A percentile compares a stretch with the other conserved stretches of the same genome.
phyloP scores from a whole-genome alignment of 1,140 invertebrate genomes.

The Plodia interpunctella region DNA sequence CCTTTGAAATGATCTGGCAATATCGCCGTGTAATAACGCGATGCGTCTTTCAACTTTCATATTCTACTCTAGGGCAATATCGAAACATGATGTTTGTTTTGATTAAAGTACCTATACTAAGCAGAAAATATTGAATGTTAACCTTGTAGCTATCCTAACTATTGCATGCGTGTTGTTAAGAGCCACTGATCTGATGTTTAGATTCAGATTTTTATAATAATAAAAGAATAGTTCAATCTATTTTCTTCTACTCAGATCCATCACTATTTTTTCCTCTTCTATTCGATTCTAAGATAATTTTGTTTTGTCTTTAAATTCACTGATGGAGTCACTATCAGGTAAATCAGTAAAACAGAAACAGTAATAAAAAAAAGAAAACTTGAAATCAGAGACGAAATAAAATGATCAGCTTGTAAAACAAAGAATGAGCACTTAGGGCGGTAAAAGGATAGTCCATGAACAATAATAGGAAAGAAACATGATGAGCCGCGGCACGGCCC shows the following conservation, averaged over 20 bases:
- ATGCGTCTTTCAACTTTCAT: slow-evolving; percentile 3
- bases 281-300: too few relatives aligned
- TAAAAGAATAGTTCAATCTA: too few relatives aligned
- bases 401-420: slow-evolving; percentile 25
- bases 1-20: slow-evolving; percentile 44
- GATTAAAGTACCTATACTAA: slow-evolving; percentile 7
- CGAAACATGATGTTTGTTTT: slow-evolving; percentile 1
- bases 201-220: too few relatives aligned
- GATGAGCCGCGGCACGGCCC: slow-evolving; percentile 51
- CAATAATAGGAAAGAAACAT: slow-evolving; percentile 71
- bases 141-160: too few relatives aligned
- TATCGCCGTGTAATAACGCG: slow-evolving; percentile 33
- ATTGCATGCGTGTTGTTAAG: too few relatives aligned
- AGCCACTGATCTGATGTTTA: too few relatives aligned
- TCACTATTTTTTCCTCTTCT: too few relatives aligned
- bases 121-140: too few relatives aligned
- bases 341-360: background rate
- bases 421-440: slow-evolving; percentile 43
- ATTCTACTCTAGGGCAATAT: slow-evolving; percentile 1
- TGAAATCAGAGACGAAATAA: slow-evolving; percentile 10
- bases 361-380: background rate
- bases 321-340: too few relatives aligned
- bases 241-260: too few relatives aligned
- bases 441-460: slow-evolving; percentile 37
- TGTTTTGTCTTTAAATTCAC: too few relatives aligned